Percentiles rank a stretch among this genome's conserved stretches.
Conservation (phyloP, 2,113 vertebrate species). For the Ptychochromis oligacanthus region DNA sequence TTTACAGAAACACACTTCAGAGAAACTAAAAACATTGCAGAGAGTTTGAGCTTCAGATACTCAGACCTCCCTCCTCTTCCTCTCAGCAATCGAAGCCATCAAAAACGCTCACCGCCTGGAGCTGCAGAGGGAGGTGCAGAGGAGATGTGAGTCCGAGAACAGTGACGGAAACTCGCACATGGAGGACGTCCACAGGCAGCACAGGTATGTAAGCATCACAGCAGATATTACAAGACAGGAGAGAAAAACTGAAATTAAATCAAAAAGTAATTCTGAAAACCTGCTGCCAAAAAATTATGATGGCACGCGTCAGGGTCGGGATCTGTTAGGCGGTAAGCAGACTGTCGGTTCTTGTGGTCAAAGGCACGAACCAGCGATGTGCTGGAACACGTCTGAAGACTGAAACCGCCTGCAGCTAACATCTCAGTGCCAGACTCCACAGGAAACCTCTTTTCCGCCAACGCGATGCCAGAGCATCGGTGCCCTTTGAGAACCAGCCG, state of each 20-base stretch:
- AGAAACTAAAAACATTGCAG: background rate
- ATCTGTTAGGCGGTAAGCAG: background rate
- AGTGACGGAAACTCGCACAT: slow-evolving; percentile 49
- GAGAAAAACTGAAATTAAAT: background rate
- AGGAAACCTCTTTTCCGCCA: background rate
- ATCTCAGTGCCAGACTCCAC: background rate
- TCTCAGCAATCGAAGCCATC: slow-evolving; percentile 76
- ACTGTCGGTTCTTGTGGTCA: background rate
- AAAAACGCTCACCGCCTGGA: slow-evolving; percentile 72
- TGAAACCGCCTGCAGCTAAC: background rate
- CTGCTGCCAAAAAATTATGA: too few relatives aligned
- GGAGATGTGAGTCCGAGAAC: slow-evolving; percentile 40
- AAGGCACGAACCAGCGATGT: background rate
- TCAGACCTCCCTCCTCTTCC: accelerated
- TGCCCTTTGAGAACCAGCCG: too few relatives aligned
- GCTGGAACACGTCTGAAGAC: too few relatives aligned
- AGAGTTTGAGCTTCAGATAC: background rate
- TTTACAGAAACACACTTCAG: too few relatives aligned
- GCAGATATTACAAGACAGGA: background rate
- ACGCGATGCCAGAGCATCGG: background rate
- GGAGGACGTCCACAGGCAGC: slow-evolving; percentile 63
- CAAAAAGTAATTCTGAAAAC: background rate
- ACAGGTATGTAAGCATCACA: slow-evolving; percentile 59
- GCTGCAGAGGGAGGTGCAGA: slow-evolving; percentile 75
- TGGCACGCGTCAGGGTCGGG: too few relatives aligned